Evolutionary conservation across 2,113 vertebrate genomes (phyloP).

Genomic region (Hyla sarda): DNA sequence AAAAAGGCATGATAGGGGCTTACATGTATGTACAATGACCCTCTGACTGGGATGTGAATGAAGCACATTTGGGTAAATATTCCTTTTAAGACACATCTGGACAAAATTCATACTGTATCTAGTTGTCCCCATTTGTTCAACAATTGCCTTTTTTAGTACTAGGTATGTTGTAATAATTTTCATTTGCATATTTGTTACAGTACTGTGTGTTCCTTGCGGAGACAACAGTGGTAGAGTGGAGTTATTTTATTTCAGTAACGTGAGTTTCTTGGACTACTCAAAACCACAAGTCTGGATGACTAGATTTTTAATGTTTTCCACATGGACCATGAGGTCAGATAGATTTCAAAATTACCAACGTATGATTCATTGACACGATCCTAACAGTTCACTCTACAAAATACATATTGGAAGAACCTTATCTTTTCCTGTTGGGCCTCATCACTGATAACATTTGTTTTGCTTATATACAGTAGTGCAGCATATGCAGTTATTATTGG

Average conservation of each 20-base stretch:
- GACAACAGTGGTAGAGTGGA: not conserved
- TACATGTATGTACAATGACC: not conserved
- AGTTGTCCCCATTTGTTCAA: not conserved
- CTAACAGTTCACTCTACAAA: not conserved
- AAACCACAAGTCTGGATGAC: slow-evolving; percentile 24
- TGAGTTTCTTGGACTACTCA: not conserved
- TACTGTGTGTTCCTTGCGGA: not conserved
- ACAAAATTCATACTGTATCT: not conserved
- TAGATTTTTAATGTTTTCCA: slow-evolving; percentile 28
- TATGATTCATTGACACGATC: not conserved
- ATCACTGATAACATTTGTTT: too few species aligned
- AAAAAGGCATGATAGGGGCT: not conserved
- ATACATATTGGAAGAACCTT: not conserved
- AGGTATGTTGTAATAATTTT: not conserved
- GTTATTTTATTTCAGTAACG: not conserved
- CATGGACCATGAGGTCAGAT: not conserved
- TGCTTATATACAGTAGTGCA: too few species aligned
- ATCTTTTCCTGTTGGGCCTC: not conserved
- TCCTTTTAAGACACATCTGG: not conserved
- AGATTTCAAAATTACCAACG: not conserved
- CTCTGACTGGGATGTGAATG: too few species aligned
- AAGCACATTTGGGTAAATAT: too few species aligned
- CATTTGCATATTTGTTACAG: not conserved
- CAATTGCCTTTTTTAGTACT: slow-evolving; percentile 6
- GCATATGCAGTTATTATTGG: too few species aligned